Conservation (phyloP, 2,888 invertebrate species). For the Eupithecia exiguata region DNA sequence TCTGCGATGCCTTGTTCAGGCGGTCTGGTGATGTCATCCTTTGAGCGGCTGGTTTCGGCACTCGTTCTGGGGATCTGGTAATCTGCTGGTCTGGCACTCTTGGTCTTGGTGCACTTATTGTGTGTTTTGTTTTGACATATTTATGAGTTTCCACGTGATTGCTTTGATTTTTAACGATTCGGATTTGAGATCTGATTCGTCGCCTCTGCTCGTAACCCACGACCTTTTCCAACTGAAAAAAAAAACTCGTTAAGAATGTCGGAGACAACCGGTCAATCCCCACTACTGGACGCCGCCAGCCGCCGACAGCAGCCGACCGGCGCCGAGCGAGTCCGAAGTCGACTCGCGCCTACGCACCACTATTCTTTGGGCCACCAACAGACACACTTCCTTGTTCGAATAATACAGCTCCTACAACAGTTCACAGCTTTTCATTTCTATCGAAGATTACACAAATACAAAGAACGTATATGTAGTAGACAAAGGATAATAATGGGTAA, state of each 20-base stretch:
- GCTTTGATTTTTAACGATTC: conserved; percentile 86
- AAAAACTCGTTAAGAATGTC: conserved; percentile 43
- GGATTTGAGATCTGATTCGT: conserved; percentile 90
- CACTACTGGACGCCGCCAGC: too few relatives aligned
- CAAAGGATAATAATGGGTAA: not conserved
- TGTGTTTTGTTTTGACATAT: conserved; percentile 58
- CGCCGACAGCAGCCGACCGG: too few relatives aligned
- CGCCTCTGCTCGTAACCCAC: conserved; percentile 90
- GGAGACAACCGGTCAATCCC: too few relatives aligned
- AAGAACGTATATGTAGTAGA: conserved; percentile 39
- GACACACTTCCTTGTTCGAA: too few relatives aligned
- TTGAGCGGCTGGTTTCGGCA: conserved; percentile 49
- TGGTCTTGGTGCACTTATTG: conserved; percentile 51
- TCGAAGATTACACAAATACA: too few relatives aligned
- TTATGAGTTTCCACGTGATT: conserved; percentile 62
- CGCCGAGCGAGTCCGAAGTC: too few relatives aligned
- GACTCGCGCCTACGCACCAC: too few relatives aligned
- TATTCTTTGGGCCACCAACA: too few relatives aligned
- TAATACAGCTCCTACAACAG: too few relatives aligned
- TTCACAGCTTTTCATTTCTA: too few relatives aligned
- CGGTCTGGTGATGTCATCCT: conserved; percentile 62
- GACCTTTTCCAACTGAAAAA: conserved; percentile 88
- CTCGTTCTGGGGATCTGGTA: conserved; percentile 55
- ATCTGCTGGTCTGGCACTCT: conserved; percentile 59
- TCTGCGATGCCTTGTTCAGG: conserved; percentile 51